Conservation (phyloP, 92 coral and sea anemone species). For the Bergia puertoricense region DNA sequence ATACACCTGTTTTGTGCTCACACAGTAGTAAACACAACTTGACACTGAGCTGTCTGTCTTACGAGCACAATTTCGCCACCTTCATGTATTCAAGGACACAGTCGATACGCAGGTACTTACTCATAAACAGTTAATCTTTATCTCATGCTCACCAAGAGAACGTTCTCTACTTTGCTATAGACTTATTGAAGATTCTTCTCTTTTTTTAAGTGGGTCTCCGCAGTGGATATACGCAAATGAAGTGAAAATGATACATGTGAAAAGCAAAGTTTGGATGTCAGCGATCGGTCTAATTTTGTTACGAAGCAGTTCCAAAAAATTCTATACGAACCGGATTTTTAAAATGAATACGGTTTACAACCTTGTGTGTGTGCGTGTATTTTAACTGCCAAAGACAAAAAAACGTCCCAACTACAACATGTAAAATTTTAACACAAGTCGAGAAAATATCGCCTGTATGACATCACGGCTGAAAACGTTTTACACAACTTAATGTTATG, state of each 20-base stretch:
- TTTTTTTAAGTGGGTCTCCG: neutral
- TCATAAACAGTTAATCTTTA: neutral
- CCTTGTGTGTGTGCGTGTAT: neutral
- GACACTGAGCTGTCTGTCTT: neutral
- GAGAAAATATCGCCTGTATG: neutral
- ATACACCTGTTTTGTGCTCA: neutral
- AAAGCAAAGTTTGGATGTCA: neutral
- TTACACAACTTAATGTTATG: neutral
- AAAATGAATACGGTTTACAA: neutral
- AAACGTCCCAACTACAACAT: neutral
- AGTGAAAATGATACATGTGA: neutral
- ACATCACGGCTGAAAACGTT: neutral
- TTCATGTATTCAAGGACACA: neutral
- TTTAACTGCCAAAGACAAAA: neutral
- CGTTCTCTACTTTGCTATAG: neutral
- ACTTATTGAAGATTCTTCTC: neutral
- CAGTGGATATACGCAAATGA: neutral
- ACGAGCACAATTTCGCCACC: neutral
- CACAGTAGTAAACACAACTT: neutral
- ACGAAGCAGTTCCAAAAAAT: neutral
- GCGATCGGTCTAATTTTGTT: neutral
- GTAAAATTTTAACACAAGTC: neutral
- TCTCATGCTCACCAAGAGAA: neutral
- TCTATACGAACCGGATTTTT: neutral
- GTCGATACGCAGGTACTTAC: neutral